These are phyloP conservation scores for Pan troglodytes DNA, from an alignment of 2,113 vertebrate genomes.

Conservation along the genomic window NHGRI_mPanTro3-v2.1_pri NC_072416.2:29851001-29851500, in stretches of 20 bases:
- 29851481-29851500: not conserved
- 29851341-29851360: not conserved
- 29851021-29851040: not conserved
- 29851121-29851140: not conserved
- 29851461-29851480: not conserved
- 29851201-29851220: not conserved
- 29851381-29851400: not conserved
- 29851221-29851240: not conserved
- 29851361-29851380: not conserved
- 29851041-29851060: not conserved
- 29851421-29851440: not conserved
- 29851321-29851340: no score
- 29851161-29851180: not conserved
- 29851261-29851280: not conserved
- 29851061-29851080: not conserved
- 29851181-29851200: not conserved
- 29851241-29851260: not conserved
- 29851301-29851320: rapidly evolving
- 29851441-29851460: not conserved
- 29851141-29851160: not conserved
- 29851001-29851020: not conserved
- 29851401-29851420: not conserved
- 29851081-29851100: not conserved
- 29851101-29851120: no score
- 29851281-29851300: rapidly evolving